Evolutionary conservation across 2,797 vertebrate species (phyloP), one percentile per base, ranked within the genome.

Genomic region (Etheostoma perlongum): DNA sequence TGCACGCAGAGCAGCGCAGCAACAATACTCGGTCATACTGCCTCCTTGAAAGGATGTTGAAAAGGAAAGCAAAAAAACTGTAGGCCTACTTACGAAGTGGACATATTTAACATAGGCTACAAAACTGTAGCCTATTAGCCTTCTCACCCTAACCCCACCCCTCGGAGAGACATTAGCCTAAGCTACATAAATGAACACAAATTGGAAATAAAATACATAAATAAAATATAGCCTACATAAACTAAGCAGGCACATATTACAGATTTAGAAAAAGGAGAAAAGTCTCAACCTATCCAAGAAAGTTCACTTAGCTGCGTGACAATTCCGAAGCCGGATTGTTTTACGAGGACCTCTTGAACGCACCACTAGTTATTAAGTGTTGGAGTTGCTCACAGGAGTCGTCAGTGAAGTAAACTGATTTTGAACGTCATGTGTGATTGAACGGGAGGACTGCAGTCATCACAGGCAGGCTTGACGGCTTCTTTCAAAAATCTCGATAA

Each of bases 1-100:
- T 73, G 65, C 61, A 23, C 46, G 42, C 73, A 15, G 76, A 94
- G 78, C 52, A 1, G 94, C 90, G 85, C 91, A 75, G 33, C 74
- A 4, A 6, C 19, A 23, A 54, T 33, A 13, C 11, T 1, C 58
- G 5, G 15, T 60, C 65, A 25, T 36, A 54, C 10, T 61, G 89
- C 27, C 63, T 72, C 85, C 3, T 91, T 91, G 61, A 74, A 0
- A 2, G 27, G 1, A 70, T 5, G 62, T 18, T 40, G 1, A 40
- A 11, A 10, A 49, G 81, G 33, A 36, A 36, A 55, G 27, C 18
- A 57, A 33, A 46, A 36, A 36, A 12, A 10, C 13, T 3, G 19
- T 5, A 8, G 33, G 27, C 27, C 8, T 36, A 30, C 30, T 12
- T 8, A 14, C 1, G 0, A 49, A 2, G 12, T 27, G 12, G 27